These are phyloP conservation scores for Pandion haliaetus DNA, from an alignment of 2,113 vertebrate species.

Conservation along the genomic window DNA sequence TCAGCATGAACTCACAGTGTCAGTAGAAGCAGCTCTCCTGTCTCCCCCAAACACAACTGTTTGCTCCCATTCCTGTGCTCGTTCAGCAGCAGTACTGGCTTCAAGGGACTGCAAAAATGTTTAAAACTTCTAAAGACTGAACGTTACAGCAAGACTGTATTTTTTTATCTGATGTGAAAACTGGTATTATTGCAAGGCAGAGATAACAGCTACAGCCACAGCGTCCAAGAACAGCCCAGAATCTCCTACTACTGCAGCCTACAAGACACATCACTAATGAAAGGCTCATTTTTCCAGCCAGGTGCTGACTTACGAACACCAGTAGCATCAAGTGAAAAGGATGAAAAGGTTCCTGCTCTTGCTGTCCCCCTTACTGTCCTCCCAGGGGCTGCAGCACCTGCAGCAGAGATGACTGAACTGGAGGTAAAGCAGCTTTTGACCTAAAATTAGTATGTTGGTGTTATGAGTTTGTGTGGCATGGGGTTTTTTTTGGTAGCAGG, in stretches of 20 bases:
- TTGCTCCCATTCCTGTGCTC: background rate
- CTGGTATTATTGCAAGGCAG: background rate
- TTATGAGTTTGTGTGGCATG: no score
- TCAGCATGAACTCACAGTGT: background rate
- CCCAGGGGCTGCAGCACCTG: background rate
- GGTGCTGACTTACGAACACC: background rate
- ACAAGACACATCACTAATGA: rapidly evolving
- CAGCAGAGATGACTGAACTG: background rate
- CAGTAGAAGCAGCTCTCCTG: background rate
- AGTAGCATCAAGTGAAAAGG: background rate
- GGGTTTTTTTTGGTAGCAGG: no score
- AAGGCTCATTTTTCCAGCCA: background rate
- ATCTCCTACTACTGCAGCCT: background rate
- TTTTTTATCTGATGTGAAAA: background rate
- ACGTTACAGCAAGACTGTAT: rapidly evolving
- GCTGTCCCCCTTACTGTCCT: background rate
- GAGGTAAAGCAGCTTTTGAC: background rate
- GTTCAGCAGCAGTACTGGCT: background rate
- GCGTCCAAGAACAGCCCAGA: background rate
- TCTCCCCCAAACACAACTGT: no score
- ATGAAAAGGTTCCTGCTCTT: background rate
- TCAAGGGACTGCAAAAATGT: rapidly evolving
- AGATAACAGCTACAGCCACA: background rate
- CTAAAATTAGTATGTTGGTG: background rate
- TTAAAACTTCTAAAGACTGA: background rate